Conservation (phyloP, 2,888 invertebrate genomes). For the Phrixothrix hirtus region DNA sequence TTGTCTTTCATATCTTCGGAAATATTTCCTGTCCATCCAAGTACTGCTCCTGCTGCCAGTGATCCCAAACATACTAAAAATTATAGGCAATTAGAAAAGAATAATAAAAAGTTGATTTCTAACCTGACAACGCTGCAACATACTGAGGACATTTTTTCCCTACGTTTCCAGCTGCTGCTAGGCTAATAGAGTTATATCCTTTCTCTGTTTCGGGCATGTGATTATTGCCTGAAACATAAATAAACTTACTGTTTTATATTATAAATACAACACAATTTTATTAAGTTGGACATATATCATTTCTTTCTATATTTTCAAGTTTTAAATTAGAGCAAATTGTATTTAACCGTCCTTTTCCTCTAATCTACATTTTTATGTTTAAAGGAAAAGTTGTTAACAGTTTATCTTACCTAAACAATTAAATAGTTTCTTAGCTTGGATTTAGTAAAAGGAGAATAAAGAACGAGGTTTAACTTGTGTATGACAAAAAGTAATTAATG, state of each 20-base stretch:
- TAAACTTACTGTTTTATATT: background rate
- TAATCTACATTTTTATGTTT: no score
- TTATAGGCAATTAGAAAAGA: constrained; percentile 43
- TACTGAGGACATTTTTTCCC: constrained; percentile 3
- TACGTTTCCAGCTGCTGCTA: background rate
- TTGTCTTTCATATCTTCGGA: constrained; percentile 56
- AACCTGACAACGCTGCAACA: constrained; percentile 68
- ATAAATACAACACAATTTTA: background rate
- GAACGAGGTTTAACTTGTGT: no score
- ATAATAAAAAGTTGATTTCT: constrained; percentile 80
- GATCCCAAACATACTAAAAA: constrained; percentile 74
- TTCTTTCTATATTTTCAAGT: no score
- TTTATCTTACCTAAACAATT: no score
- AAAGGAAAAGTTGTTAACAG: no score
- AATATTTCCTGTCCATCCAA: constrained; percentile 81
- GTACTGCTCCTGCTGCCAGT: constrained; percentile 72
- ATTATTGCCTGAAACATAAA: background rate
- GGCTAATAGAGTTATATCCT: background rate
- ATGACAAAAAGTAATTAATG: no score
- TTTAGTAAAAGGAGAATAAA: no score
- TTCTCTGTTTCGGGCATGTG: background rate
- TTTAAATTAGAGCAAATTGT: no score
- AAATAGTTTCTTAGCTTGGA: no score
- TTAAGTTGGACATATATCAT: background rate
- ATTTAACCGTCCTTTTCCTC: no score